These are phyloP conservation scores for Isotomurus palustris DNA, from an alignment of 2,888 invertebrate species.

Conservation along the genomic window DNA sequence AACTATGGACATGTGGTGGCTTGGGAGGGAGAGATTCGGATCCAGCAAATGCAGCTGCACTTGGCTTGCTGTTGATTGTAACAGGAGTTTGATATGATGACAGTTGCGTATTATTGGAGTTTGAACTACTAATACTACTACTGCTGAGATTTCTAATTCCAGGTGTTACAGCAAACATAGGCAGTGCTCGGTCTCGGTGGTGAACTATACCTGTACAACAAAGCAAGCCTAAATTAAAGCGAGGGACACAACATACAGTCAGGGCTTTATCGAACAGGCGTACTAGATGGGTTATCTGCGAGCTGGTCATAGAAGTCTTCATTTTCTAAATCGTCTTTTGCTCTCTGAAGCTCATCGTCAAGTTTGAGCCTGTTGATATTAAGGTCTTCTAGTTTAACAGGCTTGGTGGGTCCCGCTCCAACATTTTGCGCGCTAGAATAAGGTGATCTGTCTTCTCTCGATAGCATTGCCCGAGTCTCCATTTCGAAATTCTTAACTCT, in stretches of 20 bases:
- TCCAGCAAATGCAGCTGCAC: no score
- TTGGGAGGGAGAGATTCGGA: slow-evolving; percentile 38
- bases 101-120: slow-evolving; percentile 35
- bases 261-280: slow-evolving; percentile 10
- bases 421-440: slow-evolving; percentile 50
- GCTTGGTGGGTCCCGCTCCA: slow-evolving; percentile 17
- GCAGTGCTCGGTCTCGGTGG: slow-evolving; percentile 39
- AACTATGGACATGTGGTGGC: slow-evolving; percentile 23
- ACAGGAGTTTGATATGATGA: no score
- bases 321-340: slow-evolving; percentile 55
- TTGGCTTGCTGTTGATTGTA: no score
- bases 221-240: no score
- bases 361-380: slow-evolving; percentile 52
- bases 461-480: slow-evolving; percentile 68
- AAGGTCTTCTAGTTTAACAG: slow-evolving; percentile 35
- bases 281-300: slow-evolving; percentile 52
- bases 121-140: slow-evolving; percentile 45
- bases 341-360: slow-evolving; percentile 54
- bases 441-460: slow-evolving; percentile 44
- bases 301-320: slow-evolving; percentile 55
- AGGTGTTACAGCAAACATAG: slow-evolving; percentile 26
- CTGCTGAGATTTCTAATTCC: slow-evolving; percentile 42
- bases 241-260: not conserved
- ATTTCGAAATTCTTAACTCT: slow-evolving; percentile 66
- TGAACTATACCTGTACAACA: slow-evolving; percentile 41